Evolutionary conservation across 53 echinoderm and acorn worm species (phyloP).

Genomic region (Astropecten irregularis): DNA sequence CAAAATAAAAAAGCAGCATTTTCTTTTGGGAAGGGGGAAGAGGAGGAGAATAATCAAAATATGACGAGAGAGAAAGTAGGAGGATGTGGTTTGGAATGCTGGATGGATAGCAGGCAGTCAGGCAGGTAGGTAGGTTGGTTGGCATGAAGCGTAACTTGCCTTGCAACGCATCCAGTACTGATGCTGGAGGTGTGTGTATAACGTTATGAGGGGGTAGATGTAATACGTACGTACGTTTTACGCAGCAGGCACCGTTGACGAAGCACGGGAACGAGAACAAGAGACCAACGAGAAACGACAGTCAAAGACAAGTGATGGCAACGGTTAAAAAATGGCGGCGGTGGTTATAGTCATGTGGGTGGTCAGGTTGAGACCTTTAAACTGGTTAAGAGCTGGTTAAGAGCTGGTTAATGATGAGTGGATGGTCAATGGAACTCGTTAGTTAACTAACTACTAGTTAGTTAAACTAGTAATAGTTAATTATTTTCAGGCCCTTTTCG

Average conservation of each 20-base stretch:
- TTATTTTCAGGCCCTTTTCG: too few species aligned
- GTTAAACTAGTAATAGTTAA: too few species aligned
- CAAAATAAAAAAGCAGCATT: neutral
- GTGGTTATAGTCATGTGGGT: conserved; percentile 8
- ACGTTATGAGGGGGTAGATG: conserved; percentile 22
- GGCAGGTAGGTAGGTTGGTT: conserved; percentile 49
- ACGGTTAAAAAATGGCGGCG: conserved; percentile 34
- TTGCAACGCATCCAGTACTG: conserved; percentile 98
- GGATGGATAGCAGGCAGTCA: conserved; percentile 14
- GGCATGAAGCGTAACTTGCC: conserved; percentile 82
- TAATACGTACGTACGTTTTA: conserved; percentile 17
- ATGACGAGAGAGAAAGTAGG: too few species aligned
- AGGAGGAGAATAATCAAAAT: too few species aligned
- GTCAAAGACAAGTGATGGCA: conserved; percentile 58
- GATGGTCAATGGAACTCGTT: too few species aligned
- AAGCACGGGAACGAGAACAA: conserved; percentile 37
- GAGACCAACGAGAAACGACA: conserved; percentile 57
- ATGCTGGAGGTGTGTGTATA: conserved; percentile 79
- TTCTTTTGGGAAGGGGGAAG: neutral
- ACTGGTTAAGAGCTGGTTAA: neutral
- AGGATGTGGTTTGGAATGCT: too few species aligned
- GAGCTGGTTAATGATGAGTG: too few species aligned
- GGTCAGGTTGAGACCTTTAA: neutral
- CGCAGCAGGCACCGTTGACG: conserved; percentile 47
- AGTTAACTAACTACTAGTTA: too few species aligned